A percentile compares a stretch with the other conserved stretches of the same genome.
These are phyloP conservation scores for Zygaena filipendulae DNA, from an alignment of 2,888 invertebrate genomes.

Conservation along the genomic window DNA sequence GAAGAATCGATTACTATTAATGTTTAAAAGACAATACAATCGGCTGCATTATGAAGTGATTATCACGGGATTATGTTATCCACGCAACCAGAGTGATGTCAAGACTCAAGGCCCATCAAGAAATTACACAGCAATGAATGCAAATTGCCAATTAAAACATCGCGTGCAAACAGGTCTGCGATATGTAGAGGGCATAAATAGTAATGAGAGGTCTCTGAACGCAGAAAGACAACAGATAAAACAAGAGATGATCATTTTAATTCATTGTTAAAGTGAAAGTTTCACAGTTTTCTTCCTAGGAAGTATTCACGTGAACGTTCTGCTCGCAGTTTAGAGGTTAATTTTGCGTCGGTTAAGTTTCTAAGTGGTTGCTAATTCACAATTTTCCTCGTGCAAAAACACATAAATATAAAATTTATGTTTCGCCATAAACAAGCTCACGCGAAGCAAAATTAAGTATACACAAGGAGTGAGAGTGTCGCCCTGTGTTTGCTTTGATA, in stretches of 20 bases:
- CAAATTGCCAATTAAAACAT: conserved; percentile 37
- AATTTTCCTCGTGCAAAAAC: too few relatives aligned
- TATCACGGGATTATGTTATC: conserved; percentile 18
- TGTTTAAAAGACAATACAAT: background rate
- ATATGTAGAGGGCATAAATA: conserved; percentile 19
- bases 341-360: too few relatives aligned
- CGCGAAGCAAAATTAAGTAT: too few relatives aligned
- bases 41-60: conserved; percentile 5
- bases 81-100: conserved; percentile 31
- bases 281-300: conserved; percentile 22
- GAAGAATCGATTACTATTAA: too few relatives aligned
- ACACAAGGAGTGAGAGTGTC: too few relatives aligned
- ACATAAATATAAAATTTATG: too few relatives aligned
- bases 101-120: conserved; percentile 24
- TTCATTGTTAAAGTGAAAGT: conserved; percentile 21
- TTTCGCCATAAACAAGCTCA: too few relatives aligned
- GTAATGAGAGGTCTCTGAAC: conserved; percentile 18
- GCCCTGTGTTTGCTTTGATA: too few relatives aligned
- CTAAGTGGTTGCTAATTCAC: too few relatives aligned
- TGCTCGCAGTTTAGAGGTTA: too few relatives aligned
- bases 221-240: conserved; percentile 16
- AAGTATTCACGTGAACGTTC: conserved; percentile 12
- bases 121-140: conserved; percentile 28
- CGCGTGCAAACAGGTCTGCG: conserved; percentile 17
- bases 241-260: too few relatives aligned